These are phyloP conservation scores for Oceanites oceanicus DNA, from an alignment of 2,113 vertebrate species.

Conservation along the genomic window DNA sequence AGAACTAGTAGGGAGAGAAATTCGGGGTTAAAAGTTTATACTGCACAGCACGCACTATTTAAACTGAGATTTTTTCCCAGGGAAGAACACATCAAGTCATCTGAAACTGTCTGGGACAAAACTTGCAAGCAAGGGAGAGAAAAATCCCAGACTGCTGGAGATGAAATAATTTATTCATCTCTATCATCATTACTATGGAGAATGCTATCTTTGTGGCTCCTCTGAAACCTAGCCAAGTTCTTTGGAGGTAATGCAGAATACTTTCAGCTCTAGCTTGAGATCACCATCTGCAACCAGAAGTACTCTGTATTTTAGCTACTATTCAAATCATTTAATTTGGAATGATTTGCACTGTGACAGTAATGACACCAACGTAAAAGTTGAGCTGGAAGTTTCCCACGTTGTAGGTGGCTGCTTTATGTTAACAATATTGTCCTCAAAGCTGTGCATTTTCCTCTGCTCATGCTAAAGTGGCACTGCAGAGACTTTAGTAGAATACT, in stretches of 20 bases:
- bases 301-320: neutral
- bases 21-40: conserved; percentile 20
- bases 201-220: neutral
- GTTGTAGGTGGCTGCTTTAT: neutral
- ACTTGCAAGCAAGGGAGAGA: neutral
- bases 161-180: conserved; percentile 38
- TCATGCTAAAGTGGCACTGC: neutral
- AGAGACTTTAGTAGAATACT: neutral
- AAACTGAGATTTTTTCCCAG: conserved; percentile 29
- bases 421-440: neutral
- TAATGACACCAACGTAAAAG: neutral
- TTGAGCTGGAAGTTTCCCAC: neutral
- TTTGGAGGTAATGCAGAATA: neutral
- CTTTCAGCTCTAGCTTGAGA: neutral
- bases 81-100: neutral
- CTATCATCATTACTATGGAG: neutral
- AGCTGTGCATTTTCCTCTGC: neutral
- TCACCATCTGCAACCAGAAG: neutral
- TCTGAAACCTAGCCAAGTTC: conserved; percentile 24
- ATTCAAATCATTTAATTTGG: neutral
- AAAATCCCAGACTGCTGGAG: conserved; percentile 15
- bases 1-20: neutral
- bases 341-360: neutral
- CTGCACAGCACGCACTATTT: neutral
- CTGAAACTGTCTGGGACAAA: conserved; percentile 20